These are phyloP conservation scores for Dynastes grantii DNA, from an alignment of 2,888 invertebrate genomes.

Conservation along the genomic window DNA sequence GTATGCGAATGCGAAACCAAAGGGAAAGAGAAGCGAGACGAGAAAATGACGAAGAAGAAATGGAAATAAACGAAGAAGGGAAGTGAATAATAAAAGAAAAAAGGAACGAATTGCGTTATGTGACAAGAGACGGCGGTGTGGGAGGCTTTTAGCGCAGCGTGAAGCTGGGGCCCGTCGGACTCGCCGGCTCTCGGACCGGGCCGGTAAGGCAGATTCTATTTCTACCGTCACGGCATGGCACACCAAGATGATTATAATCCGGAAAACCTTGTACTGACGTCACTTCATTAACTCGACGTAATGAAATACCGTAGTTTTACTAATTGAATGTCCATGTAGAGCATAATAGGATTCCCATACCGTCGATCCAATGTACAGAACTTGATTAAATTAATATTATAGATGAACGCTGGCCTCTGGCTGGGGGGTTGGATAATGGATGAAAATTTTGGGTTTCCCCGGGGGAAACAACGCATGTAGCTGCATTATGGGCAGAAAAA, in stretches of 20 bases:
- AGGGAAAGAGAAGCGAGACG: conserved; percentile 21
- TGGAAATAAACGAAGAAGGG: conserved; percentile 26
- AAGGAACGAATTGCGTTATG: conserved; percentile 45
- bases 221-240: conserved; percentile 42
- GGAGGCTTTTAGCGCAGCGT: conserved; percentile 41
- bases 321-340: conserved; percentile 71
- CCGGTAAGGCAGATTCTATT: conserved; percentile 34
- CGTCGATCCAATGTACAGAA: conserved; percentile 54
- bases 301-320: conserved; percentile 71
- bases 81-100: conserved; percentile 30
- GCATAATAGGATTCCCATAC: conserved; percentile 70
- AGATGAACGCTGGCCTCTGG: conserved; percentile 22
- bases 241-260: conserved; percentile 68
- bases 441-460: no score
- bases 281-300: conserved; percentile 70
- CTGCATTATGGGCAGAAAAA: background rate
- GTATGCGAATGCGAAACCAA: conserved; percentile 24
- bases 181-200: background rate
- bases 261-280: conserved; percentile 68
- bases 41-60: conserved; percentile 13
- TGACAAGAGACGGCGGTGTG: conserved; percentile 42
- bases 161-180: conserved; percentile 7
- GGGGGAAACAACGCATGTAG: conserved; percentile 19
- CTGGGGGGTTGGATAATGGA: background rate
- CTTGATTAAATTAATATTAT: conserved; percentile 57